Conservation (phyloP, 2,797 vertebrate species). For the Florisuga fusca region DNA sequence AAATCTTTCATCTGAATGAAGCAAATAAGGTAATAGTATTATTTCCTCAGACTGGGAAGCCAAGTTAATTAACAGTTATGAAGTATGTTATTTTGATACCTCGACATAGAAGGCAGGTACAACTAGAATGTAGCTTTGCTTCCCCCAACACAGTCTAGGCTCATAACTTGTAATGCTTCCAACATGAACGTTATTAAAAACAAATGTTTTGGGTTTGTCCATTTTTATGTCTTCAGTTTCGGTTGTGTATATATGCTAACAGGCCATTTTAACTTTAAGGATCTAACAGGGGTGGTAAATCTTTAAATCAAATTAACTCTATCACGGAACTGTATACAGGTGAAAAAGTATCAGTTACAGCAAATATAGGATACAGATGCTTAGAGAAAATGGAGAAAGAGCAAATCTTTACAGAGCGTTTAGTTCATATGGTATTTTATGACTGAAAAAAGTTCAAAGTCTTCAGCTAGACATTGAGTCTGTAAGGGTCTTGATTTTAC, state of each 20-base stretch:
- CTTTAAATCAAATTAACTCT: constrained; percentile 46
- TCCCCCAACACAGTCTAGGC: background rate
- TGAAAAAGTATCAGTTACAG: constrained; percentile 53
- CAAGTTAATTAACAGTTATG: background rate
- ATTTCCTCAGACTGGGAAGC: background rate
- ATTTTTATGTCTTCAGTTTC: constrained; percentile 47
- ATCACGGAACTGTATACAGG: constrained; percentile 8
- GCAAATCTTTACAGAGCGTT: background rate
- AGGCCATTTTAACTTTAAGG: constrained; percentile 28
- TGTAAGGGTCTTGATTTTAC: background rate
- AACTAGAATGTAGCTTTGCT: background rate
- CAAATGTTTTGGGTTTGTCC: background rate
- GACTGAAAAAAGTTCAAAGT: background rate
- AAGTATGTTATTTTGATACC: background rate
- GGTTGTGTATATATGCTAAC: constrained; percentile 51
- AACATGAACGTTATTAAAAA: constrained; percentile 33
- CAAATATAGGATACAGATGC: constrained; percentile 36
- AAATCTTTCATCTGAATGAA: background rate
- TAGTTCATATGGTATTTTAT: background rate
- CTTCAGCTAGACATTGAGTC: background rate
- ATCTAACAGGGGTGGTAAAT: constrained; percentile 26
- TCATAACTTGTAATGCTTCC: constrained; percentile 7
- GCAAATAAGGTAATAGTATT: background rate
- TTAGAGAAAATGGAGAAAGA: constrained; percentile 21
- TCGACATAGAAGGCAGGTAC: background rate